phyloP scores from a whole-genome alignment of 2,113 vertebrate species.

The Corapipo altera region DNA sequence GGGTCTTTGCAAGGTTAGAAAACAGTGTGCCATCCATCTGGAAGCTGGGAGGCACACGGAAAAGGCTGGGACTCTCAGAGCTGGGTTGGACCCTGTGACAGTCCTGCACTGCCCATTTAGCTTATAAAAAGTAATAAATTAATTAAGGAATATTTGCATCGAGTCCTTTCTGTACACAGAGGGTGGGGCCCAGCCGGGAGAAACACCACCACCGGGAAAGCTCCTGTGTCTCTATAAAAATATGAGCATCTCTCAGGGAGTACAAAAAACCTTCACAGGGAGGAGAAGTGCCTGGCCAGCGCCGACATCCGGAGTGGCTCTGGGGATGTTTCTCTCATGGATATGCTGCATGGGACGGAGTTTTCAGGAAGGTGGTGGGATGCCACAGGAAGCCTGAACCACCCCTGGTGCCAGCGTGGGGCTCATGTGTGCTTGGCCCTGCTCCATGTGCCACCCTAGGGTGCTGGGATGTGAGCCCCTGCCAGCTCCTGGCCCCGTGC shows the following conservation, averaged over 20 bases:
- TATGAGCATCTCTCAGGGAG: constrained; percentile 3
- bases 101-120: neutral
- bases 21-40: neutral
- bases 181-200: neutral
- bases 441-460: neutral
- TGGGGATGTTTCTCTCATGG: neutral
- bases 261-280: neutral
- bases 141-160: constrained; percentile 49
- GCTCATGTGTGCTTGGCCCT: neutral
- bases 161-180: constrained; percentile 72
- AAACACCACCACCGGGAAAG: neutral
- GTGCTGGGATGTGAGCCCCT: neutral
- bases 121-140: constrained; percentile 87
- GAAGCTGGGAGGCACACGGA: neutral
- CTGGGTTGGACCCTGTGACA: neutral
- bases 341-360: neutral
- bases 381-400: neutral
- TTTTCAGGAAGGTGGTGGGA: neutral
- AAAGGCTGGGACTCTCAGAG: neutral
- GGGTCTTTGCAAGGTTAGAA: neutral
- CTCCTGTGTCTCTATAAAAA: constrained; percentile 32
- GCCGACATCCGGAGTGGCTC: neutral
- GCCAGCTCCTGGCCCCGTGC: neutral
- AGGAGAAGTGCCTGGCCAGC: neutral
- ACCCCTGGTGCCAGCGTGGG: fast-evolving